phyloP scores from a whole-genome alignment of 2,888 invertebrate species.

The Sarcophaga subvicina region DNA sequence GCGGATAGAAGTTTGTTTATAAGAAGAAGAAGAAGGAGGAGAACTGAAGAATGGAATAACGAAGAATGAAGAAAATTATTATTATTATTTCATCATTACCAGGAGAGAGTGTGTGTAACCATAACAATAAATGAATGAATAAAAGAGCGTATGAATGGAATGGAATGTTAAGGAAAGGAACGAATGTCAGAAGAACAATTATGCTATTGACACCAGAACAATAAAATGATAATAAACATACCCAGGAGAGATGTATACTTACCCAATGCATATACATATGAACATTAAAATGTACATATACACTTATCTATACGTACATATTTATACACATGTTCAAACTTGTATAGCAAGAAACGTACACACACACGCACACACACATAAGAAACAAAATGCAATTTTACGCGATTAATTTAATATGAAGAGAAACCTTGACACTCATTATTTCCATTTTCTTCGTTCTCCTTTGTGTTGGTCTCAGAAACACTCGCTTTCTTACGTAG shows the following conservation, averaged over 20 bases:
- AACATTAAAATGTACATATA: not conserved
- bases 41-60: not conserved
- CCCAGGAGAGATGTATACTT: conserved; percentile 41
- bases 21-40: not conserved
- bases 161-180: conserved; percentile 17
- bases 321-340: not conserved
- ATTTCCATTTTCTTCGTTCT: not conserved
- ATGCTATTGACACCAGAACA: conserved; percentile 67
- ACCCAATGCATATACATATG: too few species aligned
- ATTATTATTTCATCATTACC: conserved; percentile 39
- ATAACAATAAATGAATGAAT: conserved; percentile 52
- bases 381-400: conserved; percentile 41
- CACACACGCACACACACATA: not conserved
- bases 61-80: conserved; percentile 48
- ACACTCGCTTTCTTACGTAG: not conserved
- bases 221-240: conserved; percentile 64
- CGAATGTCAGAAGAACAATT: conserved; percentile 65
- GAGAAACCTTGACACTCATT: conserved; percentile 14
- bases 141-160: not conserved
- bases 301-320: not conserved
- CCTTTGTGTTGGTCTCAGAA: not conserved
- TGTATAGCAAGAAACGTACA: not conserved
- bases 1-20: not conserved
- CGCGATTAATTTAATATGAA: conserved; percentile 26
- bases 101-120: conserved; percentile 31